Percentiles rank a stretch among this genome's conserved stretches.
phyloP scores from a whole-genome alignment of 2,888 invertebrate species.

The Lottia gigantea region DNA sequence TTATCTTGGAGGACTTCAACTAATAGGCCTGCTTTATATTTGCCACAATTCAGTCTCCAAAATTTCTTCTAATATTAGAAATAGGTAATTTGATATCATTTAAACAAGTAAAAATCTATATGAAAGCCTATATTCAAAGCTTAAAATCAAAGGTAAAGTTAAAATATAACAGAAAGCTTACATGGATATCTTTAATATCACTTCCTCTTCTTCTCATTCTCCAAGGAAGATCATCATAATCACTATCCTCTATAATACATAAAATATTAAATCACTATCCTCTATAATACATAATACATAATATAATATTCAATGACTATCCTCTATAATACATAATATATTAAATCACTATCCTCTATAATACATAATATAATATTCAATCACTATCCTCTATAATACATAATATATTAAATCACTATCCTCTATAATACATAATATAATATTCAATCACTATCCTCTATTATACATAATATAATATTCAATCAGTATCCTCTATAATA shows the following conservation, averaged over 20 bases:
- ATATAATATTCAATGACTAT: conserved; percentile 46
- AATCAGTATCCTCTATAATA: conserved; percentile 38
- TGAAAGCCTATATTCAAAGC: too few species aligned
- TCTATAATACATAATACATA: too few species aligned
- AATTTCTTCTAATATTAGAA: too few species aligned
- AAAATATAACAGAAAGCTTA: conserved; percentile 33
- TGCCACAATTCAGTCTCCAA: too few species aligned
- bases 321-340: conserved; percentile 28
- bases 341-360: too few species aligned
- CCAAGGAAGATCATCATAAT: conserved; percentile 57
- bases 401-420: too few species aligned
- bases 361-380: too few species aligned
- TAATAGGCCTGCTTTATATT: too few species aligned
- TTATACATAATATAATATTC: not conserved
- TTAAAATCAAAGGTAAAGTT: not conserved
- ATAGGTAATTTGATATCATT: too few species aligned
- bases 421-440: conserved; percentile 17
- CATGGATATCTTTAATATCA: conserved; percentile 62
- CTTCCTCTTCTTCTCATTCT: conserved; percentile 49
- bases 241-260: conserved; percentile 33
- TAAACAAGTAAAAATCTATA: too few species aligned
- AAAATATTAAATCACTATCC: not conserved
- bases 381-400: too few species aligned
- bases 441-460: conserved; percentile 48
- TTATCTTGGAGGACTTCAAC: too few species aligned